Evolutionary conservation across 2,888 invertebrate genomes (phyloP).

Genomic region (Cerceris rybyensis): DNA sequence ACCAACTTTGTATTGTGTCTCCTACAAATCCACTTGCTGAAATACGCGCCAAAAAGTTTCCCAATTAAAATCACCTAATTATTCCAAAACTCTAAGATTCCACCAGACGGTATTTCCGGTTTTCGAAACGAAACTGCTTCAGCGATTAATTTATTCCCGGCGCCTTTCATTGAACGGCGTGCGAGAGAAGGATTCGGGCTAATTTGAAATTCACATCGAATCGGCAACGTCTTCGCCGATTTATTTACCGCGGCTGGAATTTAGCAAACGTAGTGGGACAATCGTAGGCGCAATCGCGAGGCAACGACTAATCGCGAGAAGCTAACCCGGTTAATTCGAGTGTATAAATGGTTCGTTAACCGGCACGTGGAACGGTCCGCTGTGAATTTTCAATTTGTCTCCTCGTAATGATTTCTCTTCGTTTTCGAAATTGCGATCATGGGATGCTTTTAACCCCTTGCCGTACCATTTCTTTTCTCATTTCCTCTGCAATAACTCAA

Average conservation of each 20-base stretch:
- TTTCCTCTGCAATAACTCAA: too few species aligned
- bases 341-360: neutral
- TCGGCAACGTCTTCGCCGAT: neutral
- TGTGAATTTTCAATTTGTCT: neutral
- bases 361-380: neutral
- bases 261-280: neutral
- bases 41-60: too few species aligned
- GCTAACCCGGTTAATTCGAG: slow-evolving; percentile 13
- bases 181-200: neutral
- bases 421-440: neutral
- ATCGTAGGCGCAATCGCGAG: neutral
- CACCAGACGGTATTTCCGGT: neutral
- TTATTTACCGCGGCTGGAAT: slow-evolving; percentile 11
- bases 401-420: neutral
- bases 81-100: too few species aligned
- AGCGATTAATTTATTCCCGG: slow-evolving; percentile 1
- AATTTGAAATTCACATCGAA: slow-evolving; percentile 5
- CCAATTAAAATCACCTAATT: too few species aligned
- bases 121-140: neutral
- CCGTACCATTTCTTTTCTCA: too few species aligned
- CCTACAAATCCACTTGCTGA: too few species aligned
- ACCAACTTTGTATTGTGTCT: too few species aligned
- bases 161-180: neutral
- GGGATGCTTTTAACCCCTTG: too few species aligned
- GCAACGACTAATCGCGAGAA: slow-evolving; percentile 1